These are phyloP conservation scores for Gadopsis marmoratus DNA, from an alignment of 2,797 vertebrate species.

Conservation along the genomic window DNA sequence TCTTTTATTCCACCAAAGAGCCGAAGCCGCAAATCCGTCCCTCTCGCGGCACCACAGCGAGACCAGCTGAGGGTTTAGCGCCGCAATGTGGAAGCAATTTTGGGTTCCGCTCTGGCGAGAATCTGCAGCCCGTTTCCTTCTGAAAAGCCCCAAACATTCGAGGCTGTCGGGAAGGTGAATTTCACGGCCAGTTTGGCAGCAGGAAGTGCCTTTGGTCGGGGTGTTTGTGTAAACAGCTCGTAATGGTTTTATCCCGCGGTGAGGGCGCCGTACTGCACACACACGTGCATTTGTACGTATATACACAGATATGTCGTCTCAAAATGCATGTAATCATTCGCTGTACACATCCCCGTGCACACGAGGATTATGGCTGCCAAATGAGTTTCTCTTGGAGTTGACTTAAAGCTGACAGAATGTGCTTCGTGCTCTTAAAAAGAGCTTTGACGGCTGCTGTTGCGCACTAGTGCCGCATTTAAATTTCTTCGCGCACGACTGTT, in stretches of 20 bases:
- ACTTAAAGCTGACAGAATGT: conserved; percentile 3
- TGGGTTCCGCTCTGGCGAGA: conserved; percentile 59
- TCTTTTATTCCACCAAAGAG: not conserved
- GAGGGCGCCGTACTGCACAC: conserved; percentile 12
- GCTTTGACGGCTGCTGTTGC: not conserved
- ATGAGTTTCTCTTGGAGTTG: conserved; percentile 14
- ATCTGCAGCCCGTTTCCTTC: conserved; percentile 67
- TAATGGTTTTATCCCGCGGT: conserved; percentile 77
- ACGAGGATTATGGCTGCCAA: not conserved
- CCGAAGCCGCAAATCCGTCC: not conserved
- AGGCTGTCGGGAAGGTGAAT: conserved; percentile 66
- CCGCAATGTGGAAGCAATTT: conserved; percentile 83
- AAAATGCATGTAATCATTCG: not conserved
- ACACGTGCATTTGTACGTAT: not conserved
- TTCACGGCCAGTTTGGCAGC: conserved; percentile 81
- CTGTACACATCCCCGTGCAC: conserved; percentile 1
- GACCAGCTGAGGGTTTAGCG: conserved; percentile 32
- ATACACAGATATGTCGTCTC: not conserved
- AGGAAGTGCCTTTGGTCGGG: conserved; percentile 79
- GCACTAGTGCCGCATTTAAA: not conserved
- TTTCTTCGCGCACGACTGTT: not conserved
- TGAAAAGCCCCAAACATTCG: conserved; percentile 60
- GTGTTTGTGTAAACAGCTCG: conserved; percentile 78
- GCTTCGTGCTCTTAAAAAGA: not conserved
- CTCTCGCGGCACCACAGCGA: not conserved